phyloP scores from a whole-genome alignment of 2,113 vertebrate species.

The Grantiella picta region DNA sequence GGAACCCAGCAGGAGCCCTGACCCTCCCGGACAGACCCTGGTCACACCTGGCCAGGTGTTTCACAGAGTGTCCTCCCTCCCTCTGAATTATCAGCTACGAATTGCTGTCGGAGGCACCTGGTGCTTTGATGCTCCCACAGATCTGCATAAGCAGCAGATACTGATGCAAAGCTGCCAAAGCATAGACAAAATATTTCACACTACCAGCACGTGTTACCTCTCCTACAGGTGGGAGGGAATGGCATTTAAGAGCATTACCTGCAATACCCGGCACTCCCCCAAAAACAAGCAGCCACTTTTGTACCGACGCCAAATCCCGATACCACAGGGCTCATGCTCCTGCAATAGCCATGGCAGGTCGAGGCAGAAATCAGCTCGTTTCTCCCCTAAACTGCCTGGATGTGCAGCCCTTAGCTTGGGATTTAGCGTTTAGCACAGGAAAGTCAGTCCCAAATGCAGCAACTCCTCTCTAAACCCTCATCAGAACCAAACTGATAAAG shows the following conservation, averaged over 20 bases:
- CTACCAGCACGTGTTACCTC: not conserved
- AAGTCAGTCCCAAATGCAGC: not conserved
- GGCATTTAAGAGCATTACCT: not conserved
- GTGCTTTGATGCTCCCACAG: slow-evolving; percentile 19
- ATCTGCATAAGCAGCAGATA: slow-evolving; percentile 50
- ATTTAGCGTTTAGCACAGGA: too few relatives aligned
- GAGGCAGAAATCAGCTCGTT: fast-evolving
- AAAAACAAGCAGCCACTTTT: fast-evolving
- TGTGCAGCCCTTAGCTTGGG: not conserved
- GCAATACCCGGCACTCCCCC: not conserved
- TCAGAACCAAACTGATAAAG: not conserved
- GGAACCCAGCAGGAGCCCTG: not conserved
- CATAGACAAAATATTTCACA: not conserved
- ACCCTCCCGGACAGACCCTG: not conserved
- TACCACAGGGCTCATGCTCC: not conserved
- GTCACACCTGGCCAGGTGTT: slow-evolving; percentile 26
- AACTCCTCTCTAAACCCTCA: not conserved
- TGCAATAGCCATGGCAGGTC: fast-evolving
- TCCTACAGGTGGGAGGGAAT: not conserved
- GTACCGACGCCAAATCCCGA: fast-evolving
- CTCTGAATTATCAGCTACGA: not conserved
- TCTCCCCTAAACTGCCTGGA: not conserved
- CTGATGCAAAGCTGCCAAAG: not conserved
- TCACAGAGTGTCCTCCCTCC: not conserved
- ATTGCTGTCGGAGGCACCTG: not conserved